A percentile compares a stretch with the other conserved stretches of the same genome.
These are phyloP conservation scores for Ahaetulla prasina DNA, from an alignment of 2,113 vertebrate species.

Conservation along the genomic window DNA sequence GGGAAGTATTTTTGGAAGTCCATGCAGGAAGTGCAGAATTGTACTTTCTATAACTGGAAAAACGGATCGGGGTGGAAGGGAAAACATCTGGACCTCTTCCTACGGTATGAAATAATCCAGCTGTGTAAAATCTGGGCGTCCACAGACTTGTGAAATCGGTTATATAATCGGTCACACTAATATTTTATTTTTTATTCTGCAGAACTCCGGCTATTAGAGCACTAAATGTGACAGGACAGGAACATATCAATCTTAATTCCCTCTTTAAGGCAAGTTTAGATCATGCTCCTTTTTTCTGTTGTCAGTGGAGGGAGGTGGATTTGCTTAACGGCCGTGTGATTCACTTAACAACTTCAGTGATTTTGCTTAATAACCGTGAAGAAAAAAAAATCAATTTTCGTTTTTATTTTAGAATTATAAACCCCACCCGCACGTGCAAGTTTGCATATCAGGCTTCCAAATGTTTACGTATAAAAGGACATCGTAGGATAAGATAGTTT, in stretches of 20 bases:
- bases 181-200: not conserved
- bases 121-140: not conserved
- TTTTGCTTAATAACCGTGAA: not conserved
- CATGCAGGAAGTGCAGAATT: not conserved
- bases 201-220: slow-evolving; percentile 84
- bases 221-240: slow-evolving; percentile 82
- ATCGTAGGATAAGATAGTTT: not conserved
- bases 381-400: not conserved
- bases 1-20: not conserved
- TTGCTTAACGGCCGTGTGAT: not conserved
- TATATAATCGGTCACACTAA: not conserved
- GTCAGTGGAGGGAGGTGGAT: not conserved
- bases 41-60: not conserved
- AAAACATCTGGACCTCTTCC: not conserved
- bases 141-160: not conserved
- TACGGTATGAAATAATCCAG: not conserved
- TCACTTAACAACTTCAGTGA: not conserved
- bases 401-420: not conserved
- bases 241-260: slow-evolving; percentile 72
- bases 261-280: slow-evolving; percentile 77
- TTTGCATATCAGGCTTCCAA: not conserved
- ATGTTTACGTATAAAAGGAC: not conserved
- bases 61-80: not conserved
- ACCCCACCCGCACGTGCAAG: no score
- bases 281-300: not conserved